These are phyloP conservation scores for Beris morrisii DNA, from an alignment of 2,888 invertebrate species.

Conservation along the genomic window DNA sequence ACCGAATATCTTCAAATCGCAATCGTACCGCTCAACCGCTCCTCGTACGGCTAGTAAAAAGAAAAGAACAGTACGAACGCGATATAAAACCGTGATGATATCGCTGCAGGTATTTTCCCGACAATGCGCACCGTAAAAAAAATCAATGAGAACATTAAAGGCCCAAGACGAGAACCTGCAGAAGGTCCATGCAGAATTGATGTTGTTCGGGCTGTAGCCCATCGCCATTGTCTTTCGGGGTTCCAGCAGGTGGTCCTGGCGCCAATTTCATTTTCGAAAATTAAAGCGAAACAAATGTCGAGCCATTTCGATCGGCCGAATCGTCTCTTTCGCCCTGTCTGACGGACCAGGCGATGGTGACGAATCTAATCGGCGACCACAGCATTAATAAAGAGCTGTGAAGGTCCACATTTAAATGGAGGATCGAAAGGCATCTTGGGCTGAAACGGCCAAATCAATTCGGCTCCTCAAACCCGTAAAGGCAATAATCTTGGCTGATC, in stretches of 20 bases:
- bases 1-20: too few species aligned
- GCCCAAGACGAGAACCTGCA: conserved; percentile 4
- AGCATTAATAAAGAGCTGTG: conserved; percentile 30
- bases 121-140: not conserved
- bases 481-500: conserved; percentile 20
- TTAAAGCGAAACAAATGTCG: conserved; percentile 23
- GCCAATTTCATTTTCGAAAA: conserved; percentile 31
- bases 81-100: conserved; percentile 28
- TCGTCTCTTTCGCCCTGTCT: not conserved
- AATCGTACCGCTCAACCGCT: too few species aligned
- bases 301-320: not conserved
- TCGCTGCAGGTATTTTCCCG: conserved; percentile 18
- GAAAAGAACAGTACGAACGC: not conserved
- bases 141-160: not conserved
- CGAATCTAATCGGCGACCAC: conserved; percentile 18
- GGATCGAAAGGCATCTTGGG: conserved; percentile 4
- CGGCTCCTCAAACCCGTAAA: not conserved
- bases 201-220: conserved; percentile 1
- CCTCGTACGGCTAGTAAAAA: too few species aligned
- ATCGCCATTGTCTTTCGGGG: conserved; percentile 29
- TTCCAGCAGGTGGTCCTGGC: conserved; percentile 33
- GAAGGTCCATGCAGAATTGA: conserved; percentile 24
- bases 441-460: conserved; percentile 8
- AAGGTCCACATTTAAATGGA: conserved; percentile 20
- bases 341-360: conserved; percentile 12